phyloP scores from a whole-genome alignment of 2,113 vertebrate species.

The Solea senegalensis region DNA sequence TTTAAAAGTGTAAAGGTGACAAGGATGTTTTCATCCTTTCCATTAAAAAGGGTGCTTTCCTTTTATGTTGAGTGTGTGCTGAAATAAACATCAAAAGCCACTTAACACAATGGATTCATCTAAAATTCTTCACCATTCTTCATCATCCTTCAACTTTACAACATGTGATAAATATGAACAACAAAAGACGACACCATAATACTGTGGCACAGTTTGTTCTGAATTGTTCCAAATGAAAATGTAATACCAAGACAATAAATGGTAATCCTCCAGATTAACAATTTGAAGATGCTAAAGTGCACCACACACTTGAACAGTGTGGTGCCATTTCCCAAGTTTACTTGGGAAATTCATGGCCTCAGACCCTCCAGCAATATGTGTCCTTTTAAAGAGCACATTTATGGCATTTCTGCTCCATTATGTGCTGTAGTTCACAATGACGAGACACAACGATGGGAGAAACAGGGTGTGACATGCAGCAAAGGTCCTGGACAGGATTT shows the following conservation, averaged over 20 bases:
- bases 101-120: background rate
- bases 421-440: slow-evolving; percentile 13
- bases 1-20: slow-evolving; percentile 11
- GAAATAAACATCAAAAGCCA: background rate
- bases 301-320: too few species aligned
- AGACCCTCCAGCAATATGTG: slow-evolving; percentile 31
- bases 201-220: too few species aligned
- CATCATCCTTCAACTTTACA: too few species aligned
- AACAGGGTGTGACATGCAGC: slow-evolving; percentile 8
- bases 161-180: too few species aligned
- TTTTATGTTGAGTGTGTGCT: background rate
- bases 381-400: slow-evolving; percentile 41
- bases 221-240: too few species aligned
- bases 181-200: too few species aligned
- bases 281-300: too few species aligned
- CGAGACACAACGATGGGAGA: slow-evolving; percentile 13
- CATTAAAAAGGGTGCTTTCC: background rate
- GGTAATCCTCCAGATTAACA: too few species aligned
- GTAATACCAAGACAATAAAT: too few species aligned
- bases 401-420: slow-evolving; percentile 41
- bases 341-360: slow-evolving; percentile 14
- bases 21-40: slow-evolving; percentile 15
- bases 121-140: too few species aligned
- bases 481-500: slow-evolving; percentile 32
- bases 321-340: background rate